phyloP scores from a whole-genome alignment of 2,113 vertebrate genomes.

The Vidua macroura region DNA sequence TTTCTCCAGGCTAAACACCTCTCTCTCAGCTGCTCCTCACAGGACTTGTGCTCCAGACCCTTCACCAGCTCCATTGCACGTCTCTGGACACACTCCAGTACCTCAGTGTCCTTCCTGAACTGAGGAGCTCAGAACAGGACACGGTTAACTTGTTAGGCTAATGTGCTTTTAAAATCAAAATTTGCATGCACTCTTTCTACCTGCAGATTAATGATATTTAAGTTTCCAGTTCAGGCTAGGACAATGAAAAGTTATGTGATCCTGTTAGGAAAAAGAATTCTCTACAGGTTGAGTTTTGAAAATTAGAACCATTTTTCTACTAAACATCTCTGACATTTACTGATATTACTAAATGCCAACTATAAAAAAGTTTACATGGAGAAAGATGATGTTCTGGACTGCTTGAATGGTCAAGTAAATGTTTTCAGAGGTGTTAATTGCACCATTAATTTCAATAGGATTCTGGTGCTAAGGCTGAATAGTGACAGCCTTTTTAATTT shows the following conservation, averaged over 20 bases:
- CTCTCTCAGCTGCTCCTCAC: background rate
- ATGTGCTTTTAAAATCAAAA: background rate
- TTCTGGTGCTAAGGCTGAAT: background rate
- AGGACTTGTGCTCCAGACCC: background rate
- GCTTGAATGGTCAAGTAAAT: background rate
- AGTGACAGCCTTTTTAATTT: background rate
- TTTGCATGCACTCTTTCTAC: background rate
- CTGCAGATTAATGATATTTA: background rate
- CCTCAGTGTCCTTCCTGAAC: background rate
- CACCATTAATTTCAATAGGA: background rate
- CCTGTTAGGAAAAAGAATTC: background rate
- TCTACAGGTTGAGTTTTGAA: background rate
- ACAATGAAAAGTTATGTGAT: background rate
- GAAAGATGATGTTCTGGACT: background rate
- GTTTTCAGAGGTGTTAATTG: conserved; percentile 25
- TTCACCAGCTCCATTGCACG: background rate
- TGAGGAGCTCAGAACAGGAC: background rate
- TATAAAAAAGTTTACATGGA: background rate
- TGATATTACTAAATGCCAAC: background rate
- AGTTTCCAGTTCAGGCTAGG: background rate
- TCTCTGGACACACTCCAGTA: background rate
- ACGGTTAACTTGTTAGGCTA: background rate
- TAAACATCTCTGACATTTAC: background rate
- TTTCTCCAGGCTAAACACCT: background rate
- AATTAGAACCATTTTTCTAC: background rate